These are phyloP conservation scores for Psittacula echo DNA, from an alignment of 2,797 vertebrate species.

Conservation along the genomic window DNA sequence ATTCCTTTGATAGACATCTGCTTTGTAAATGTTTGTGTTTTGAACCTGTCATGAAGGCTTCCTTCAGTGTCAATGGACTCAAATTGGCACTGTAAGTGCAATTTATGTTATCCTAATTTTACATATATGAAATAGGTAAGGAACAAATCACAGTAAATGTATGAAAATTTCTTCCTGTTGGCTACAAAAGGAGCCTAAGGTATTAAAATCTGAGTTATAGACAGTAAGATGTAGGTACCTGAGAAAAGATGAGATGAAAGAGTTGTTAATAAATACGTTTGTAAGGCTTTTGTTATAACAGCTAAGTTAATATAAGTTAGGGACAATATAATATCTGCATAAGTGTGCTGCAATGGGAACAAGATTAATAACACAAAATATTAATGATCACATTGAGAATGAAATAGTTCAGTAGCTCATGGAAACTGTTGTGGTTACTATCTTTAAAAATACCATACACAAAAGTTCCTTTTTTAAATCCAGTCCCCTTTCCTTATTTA, in stretches of 20 bases:
- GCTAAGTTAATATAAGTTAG: not conserved
- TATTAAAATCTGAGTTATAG: not conserved
- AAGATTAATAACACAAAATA: not conserved
- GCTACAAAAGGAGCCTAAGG: not conserved
- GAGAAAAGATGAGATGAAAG: not conserved
- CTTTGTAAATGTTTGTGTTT: not conserved
- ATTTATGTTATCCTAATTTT: not conserved
- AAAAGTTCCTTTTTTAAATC: not conserved
- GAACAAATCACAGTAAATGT: not conserved
- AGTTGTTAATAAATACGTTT: not conserved
- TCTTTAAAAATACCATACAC: not conserved
- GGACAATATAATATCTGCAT: not conserved
- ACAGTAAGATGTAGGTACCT: not conserved
- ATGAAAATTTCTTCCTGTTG: not conserved
- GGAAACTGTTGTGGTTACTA: not conserved
- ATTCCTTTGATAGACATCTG: not conserved
- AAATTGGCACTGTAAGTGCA: fast-evolving
- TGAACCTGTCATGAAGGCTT: not conserved
- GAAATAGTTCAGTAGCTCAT: not conserved
- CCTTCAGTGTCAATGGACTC: not conserved
- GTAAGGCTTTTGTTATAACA: not conserved
- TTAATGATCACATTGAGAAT: not conserved
- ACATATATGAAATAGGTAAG: not conserved
- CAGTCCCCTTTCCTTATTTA: not conserved
- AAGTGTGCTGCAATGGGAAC: not conserved